A percentile compares a stretch with the other conserved stretches of the same genome.
Evolutionary conservation across 2,113 vertebrate genomes (phyloP).

Genomic region (Tetrao urogallus): DNA sequence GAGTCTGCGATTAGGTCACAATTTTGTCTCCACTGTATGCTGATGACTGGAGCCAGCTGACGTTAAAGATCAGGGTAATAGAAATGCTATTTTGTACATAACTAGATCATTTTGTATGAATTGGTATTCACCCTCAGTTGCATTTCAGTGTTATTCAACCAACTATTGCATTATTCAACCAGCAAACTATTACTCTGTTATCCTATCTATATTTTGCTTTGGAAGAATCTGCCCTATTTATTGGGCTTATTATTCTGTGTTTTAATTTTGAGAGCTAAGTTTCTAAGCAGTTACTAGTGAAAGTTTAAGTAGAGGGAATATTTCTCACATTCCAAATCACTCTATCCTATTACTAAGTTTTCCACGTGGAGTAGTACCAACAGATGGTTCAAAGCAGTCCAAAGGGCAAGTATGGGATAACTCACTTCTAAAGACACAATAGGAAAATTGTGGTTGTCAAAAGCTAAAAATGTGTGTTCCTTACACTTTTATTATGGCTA

Average conservation of each 20-base stretch:
- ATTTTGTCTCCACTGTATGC: background rate
- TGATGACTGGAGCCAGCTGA: background rate
- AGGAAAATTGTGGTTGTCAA: background rate
- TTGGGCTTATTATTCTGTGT: background rate
- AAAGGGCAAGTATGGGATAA: background rate
- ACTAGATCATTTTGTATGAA: background rate
- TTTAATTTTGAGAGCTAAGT: background rate
- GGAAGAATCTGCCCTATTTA: background rate
- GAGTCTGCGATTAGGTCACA: background rate
- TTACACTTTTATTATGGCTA: background rate
- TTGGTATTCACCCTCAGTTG: background rate
- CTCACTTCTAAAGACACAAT: background rate
- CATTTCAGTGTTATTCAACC: background rate
- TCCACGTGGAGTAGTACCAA: background rate
- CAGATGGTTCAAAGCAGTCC: background rate
- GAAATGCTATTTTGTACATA: background rate
- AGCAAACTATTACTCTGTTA: background rate
- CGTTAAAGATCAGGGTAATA: background rate
- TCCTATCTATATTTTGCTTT: background rate
- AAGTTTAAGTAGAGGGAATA: background rate
- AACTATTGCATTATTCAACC: background rate
- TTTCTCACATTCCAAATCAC: background rate
- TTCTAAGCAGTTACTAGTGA: background rate
- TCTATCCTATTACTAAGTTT: background rate
- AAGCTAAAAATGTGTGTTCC: accelerated